A percentile compares a stretch with the other conserved stretches of the same genome.
Evolutionary conservation across 1,140 invertebrate species (phyloP).

Genomic region (Planococcus citri): DNA sequence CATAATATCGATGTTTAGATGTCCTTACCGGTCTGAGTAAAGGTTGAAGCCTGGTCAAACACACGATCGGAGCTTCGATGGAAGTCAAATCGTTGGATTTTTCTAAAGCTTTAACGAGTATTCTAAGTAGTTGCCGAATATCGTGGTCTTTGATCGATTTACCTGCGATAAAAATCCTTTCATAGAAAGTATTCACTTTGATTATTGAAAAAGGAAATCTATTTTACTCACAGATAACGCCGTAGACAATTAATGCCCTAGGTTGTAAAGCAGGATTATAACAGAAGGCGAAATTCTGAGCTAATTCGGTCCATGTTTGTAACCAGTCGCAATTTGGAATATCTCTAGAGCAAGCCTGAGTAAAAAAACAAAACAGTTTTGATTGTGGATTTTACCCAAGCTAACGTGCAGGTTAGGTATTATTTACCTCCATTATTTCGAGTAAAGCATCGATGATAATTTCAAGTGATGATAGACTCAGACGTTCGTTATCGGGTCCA

Average conservation of each 20-base stretch:
- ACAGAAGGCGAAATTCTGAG: conserved; percentile 90
- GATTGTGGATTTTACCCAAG: neutral
- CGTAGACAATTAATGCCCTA: conserved; percentile 87
- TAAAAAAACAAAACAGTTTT: conserved; percentile 24
- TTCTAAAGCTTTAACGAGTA: conserved; percentile 87
- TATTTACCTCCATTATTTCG: conserved; percentile 77
- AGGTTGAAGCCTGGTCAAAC: conserved; percentile 54
- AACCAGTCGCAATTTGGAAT: conserved; percentile 90
- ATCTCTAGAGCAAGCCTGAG: conserved; percentile 85
- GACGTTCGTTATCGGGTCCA: conserved; percentile 33
- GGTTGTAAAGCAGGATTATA: conserved; percentile 95
- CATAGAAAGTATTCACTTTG: no score
- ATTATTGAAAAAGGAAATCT: no score
- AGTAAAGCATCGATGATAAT: conserved; percentile 90
- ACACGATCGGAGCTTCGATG: conserved; percentile 91
- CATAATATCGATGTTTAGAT: neutral
- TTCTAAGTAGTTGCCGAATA: conserved; percentile 82
- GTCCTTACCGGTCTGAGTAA: neutral
- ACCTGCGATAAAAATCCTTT: conserved; percentile 27
- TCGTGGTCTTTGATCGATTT: conserved; percentile 78
- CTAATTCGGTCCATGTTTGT: conserved; percentile 78
- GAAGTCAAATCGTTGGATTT: conserved; percentile 85
- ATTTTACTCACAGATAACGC: conserved; percentile 72
- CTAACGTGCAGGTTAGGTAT: no score
- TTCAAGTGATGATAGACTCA: conserved; percentile 81